Evolutionary conservation across 1,140 invertebrate species (phyloP), one percentile per base, ranked within the genome.

Genomic region (Mya arenaria): DNA sequence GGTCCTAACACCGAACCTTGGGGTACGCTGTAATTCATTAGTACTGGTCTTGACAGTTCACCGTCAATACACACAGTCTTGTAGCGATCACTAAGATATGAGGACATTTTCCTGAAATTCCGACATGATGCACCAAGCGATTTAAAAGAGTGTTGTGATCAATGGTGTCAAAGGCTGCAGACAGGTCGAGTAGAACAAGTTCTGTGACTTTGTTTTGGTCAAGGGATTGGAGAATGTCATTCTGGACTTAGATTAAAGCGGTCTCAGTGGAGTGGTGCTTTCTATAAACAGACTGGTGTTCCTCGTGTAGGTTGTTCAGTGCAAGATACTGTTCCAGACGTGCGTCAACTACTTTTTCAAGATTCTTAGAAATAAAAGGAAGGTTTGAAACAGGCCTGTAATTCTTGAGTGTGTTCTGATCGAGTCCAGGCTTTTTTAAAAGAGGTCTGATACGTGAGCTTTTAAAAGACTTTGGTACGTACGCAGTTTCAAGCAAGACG

Each of bases 231-330:
- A 37, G 17, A 62, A 75, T 62, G n/a, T 32, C 56, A 71, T 52
- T 25, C 52, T 15, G 44, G 68, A 52, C 30, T 71, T 48, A 13
- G 41, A 48, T 48, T 48, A 48, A 48, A 48, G 41, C 41, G 19
- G 41, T 48, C 19, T 48, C 63, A 82, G 37, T 32, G 68, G 48
- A 52, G 25, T 72, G 60, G 44, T 30, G 23, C 34, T 62, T 63
- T 36, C 79, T 32, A 72, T 66, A 73, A 0, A 39, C 69, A 48
- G 79, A 82, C 48, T 82, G 79, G 23, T 63, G 28, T 73, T 60
- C 28, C 28, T 72, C 68, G 34, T 79, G 65, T 8, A 82, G 79
- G 28, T 44, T 63, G 34, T 82, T 71, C 28, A 25, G 5, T 34
- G 25, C 5, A n/a, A 81, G 34, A 71, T 81, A 41, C 19, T 48